A percentile compares a stretch with the other conserved stretches of the same genome.
Conservation (phyloP, 2,888 invertebrate genomes). For the Diogma glabrata region DNA sequence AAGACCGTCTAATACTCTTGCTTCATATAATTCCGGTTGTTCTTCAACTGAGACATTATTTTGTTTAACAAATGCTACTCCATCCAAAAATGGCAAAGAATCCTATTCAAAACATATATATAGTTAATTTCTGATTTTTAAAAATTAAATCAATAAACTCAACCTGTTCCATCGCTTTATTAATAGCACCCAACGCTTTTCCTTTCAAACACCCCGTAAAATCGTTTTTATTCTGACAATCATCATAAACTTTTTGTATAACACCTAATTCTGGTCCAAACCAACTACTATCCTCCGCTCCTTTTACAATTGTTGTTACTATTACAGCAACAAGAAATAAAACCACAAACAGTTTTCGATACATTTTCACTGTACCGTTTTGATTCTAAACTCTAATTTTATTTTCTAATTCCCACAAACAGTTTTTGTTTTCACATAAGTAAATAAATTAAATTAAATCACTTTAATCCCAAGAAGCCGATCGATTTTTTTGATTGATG, state of each 20-base stretch:
- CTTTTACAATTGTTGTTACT: constrained; percentile 16
- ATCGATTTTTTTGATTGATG: neutral
- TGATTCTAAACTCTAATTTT: no score
- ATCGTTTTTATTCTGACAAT: constrained; percentile 48
- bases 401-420: no score
- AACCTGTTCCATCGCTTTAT: constrained; percentile 49
- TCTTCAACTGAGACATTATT: constrained; percentile 39
- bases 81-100: constrained; percentile 48
- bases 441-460: no score
- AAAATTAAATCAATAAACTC: no score
- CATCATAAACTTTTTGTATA: constrained; percentile 49
- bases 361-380: neutral
- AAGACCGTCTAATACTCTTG: constrained; percentile 44
- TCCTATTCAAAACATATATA: no score
- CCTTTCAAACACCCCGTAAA: constrained; percentile 49
- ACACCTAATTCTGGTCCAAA: constrained; percentile 46
- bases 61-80: constrained; percentile 47
- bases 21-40: constrained; percentile 39
- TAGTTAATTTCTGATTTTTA: constrained; percentile 13
- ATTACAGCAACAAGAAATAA: constrained; percentile 13
- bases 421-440: no score
- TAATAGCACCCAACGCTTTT: constrained; percentile 46
- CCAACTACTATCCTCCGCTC: constrained; percentile 26
- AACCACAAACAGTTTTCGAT: neutral
- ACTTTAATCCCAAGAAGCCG: no score